Base-by-base conservation (phyloP, 2,113 vertebrate species). In the Sorex araneus region DNA sequence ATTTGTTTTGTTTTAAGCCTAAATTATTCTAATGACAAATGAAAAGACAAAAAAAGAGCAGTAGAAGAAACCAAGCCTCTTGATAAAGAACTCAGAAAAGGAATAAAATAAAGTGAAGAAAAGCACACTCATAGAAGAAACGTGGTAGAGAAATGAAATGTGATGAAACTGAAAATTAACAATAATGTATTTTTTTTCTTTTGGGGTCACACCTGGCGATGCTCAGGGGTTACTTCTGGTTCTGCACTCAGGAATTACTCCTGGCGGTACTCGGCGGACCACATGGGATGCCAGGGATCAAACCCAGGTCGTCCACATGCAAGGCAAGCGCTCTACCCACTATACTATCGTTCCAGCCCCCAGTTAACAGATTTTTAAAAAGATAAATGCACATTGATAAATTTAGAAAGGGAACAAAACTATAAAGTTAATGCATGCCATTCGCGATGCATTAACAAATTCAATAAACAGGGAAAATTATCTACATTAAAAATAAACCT, bases 41-140 rank as follows among this genome's bases (percentile, higher is more conserved):
- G 54, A 12, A 90, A 47, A 79, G 64, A 78, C 71, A 84, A 93
- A 80, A 85, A 50, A 82, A 40, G 40, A 40, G 40, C 7, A 78
- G 32, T 40, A 71, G 50, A 54, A 40, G 47, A 60, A 87, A n/a
- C n/a, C 70, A 83, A 64, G 54, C 4, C 50, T 78, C 28, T 91
- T 57, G 64, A 66, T 64, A 19, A 77, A 70, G 13, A 94, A 77
- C 78, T 83, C 19, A 73, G 40, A 45, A 82, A 74, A 43, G 47
- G 13, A 64, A 34, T 7, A 73, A 73, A 77, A 66, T 79, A 78
- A 78, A 89, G 77, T 50, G 21, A 89, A 71, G 69, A 77, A 77
- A 77, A 50, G 19, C 13, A 54, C 63, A 77, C 16, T 66, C 25
- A 32, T 66, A 76, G 27, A 77, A 78, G 7, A 90, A 67, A 81